These are phyloP conservation scores for Abscondita cerata DNA, from an alignment of 2,888 invertebrate species.

Conservation along the genomic window DNA sequence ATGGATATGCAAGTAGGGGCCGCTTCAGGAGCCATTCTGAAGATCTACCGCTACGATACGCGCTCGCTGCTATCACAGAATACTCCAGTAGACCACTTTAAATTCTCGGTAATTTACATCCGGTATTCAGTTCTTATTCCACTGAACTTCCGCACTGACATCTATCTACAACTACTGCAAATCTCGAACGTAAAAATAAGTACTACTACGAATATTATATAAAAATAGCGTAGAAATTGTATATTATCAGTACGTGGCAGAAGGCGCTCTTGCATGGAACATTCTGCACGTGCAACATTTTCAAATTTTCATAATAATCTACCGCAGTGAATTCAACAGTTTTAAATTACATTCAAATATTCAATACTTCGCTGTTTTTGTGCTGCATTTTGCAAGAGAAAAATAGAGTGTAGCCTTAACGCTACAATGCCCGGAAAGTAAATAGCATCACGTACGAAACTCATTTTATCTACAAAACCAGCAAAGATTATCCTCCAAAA, in stretches of 20 bases:
- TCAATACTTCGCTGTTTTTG: too few species aligned
- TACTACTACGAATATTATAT: conserved; percentile 31
- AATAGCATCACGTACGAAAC: too few species aligned
- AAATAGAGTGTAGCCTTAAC: too few species aligned
- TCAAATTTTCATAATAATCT: neutral
- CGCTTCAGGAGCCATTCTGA: conserved; percentile 46
- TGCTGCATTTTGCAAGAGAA: too few species aligned
- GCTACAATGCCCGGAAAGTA: too few species aligned
- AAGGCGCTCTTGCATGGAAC: neutral
- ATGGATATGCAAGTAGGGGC: conserved; percentile 45
- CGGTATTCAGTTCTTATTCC: conserved; percentile 10
- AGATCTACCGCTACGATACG: conserved; percentile 46
- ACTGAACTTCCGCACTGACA: conserved; percentile 25
- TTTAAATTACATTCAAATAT: conserved; percentile 5
- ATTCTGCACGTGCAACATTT: conserved; percentile 8
- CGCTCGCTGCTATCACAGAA: conserved; percentile 36
- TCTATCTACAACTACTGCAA: conserved; percentile 38
- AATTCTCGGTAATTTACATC: conserved; percentile 16
- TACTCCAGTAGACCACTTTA: conserved; percentile 27
- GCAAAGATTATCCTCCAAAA: too few species aligned
- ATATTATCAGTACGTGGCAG: conserved; percentile 14
- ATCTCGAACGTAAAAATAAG: conserved; percentile 37
- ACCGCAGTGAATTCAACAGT: conserved; percentile 2
- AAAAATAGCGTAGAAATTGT: conserved; percentile 35
- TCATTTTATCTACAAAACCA: too few species aligned